Percentiles rank a stretch among this genome's conserved stretches.
Conservation (phyloP, 2,888 invertebrate species). For the Polyploca ridens region DNA sequence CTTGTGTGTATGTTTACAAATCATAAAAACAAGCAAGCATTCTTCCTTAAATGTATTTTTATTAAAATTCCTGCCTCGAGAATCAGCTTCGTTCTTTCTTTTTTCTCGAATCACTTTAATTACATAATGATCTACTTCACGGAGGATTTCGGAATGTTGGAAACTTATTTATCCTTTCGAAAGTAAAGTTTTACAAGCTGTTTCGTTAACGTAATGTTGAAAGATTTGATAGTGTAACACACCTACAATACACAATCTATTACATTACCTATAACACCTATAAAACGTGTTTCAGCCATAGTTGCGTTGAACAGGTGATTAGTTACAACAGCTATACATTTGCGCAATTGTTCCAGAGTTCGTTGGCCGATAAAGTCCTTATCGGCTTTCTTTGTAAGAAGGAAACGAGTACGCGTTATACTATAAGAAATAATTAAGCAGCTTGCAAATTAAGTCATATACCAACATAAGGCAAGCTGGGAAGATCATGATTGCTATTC, state of each 20-base stretch:
- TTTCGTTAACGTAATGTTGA: neutral
- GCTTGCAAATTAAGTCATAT: constrained; percentile 41
- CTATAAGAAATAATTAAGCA: constrained; percentile 64
- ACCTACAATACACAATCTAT: neutral
- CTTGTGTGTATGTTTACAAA: constrained; percentile 33
- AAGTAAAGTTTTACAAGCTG: neutral
- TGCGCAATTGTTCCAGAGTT: constrained; percentile 64
- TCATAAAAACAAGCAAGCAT: constrained; percentile 8
- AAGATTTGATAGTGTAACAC: neutral
- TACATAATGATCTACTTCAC: neutral
- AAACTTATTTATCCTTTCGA: neutral
- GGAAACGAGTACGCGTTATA: constrained; percentile 58
- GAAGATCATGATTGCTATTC: constrained; percentile 6
- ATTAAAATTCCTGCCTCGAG: neutral
- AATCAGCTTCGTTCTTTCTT: neutral
- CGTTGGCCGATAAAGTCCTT: constrained; percentile 74
- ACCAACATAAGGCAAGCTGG: constrained; percentile 12
- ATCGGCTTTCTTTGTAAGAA: constrained; percentile 71
- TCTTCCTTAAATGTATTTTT: neutral
- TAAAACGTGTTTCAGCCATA: neutral
- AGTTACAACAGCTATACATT: constrained; percentile 32
- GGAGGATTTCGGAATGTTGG: neutral
- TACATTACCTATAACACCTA: constrained; percentile 1
- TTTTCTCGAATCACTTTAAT: neutral
- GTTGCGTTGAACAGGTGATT: constrained; percentile 4